Conservation (phyloP, 2,797 vertebrate species). For the Lemur catta region DNA sequence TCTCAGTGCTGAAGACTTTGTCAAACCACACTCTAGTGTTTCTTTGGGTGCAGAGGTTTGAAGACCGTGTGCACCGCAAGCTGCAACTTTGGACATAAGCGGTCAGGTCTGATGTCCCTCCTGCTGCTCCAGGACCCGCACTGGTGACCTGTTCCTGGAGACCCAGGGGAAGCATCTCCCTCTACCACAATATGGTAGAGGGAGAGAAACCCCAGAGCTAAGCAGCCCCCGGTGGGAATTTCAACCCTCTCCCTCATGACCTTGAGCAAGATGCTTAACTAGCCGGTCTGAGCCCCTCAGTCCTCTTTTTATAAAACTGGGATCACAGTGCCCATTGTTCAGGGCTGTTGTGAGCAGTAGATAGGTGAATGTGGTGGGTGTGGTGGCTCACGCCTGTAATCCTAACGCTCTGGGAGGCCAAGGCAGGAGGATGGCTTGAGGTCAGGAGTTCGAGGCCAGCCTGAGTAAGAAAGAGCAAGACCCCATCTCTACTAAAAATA, state of each 20-base stretch:
- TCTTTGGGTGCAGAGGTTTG: background rate
- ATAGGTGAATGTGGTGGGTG: background rate
- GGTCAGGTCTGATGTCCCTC: background rate
- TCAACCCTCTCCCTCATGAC: background rate
- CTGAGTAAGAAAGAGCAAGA: too few species aligned
- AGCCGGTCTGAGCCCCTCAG: background rate
- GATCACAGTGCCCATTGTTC: background rate
- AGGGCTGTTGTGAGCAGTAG: background rate
- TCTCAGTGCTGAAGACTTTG: background rate
- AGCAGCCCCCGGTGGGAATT: background rate
- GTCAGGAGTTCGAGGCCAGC: too few species aligned
- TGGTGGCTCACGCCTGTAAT: too few species aligned
- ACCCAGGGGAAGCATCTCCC: background rate
- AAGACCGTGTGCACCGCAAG: background rate
- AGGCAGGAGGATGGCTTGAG: too few species aligned
- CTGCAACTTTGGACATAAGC: background rate
- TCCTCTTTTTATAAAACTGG: background rate
- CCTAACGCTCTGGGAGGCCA: too few species aligned
- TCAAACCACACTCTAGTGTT: background rate
- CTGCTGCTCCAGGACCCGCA: background rate
- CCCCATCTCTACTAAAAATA: too few species aligned
- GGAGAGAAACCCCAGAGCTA: background rate
- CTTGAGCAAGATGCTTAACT: background rate
- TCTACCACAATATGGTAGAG: background rate
- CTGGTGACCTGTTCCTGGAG: background rate